Conservation (phyloP, 2,888 invertebrate species). For the Cephus pygmeus region DNA sequence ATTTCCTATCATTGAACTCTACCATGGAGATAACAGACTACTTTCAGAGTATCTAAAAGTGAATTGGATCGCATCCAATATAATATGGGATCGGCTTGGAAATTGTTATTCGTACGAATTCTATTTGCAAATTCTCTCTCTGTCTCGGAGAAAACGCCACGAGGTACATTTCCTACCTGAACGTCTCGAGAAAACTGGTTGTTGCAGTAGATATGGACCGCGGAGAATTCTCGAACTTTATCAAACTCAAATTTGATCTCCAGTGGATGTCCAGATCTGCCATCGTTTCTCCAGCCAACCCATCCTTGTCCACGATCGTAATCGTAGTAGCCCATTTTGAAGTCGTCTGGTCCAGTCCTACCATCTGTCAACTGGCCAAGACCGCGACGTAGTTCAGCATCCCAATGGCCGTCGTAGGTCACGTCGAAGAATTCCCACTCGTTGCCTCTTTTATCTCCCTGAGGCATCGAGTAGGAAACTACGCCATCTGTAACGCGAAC, state of each 20-base stretch:
- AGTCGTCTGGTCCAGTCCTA: constrained; percentile 79
- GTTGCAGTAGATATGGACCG: constrained; percentile 83
- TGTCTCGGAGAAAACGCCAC: not conserved
- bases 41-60: not conserved
- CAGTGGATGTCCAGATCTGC: constrained; percentile 72
- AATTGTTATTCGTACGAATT: not conserved
- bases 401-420: constrained; percentile 87
- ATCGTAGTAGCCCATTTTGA: constrained; percentile 73
- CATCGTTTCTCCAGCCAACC: constrained; percentile 91
- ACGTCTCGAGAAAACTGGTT: constrained; percentile 87
- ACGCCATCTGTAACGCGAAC: constrained; percentile 73
- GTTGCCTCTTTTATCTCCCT: constrained; percentile 85
- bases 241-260: constrained; percentile 86
- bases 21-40: not conserved
- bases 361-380: constrained; percentile 89
- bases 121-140: not conserved
- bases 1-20: not conserved
- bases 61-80: not conserved
- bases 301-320: constrained; percentile 74
- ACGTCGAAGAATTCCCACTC: constrained; percentile 83
- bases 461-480: constrained; percentile 87
- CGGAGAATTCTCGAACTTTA: constrained; percentile 84
- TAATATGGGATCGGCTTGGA: too few species aligned
- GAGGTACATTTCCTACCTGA: constrained; percentile 68
- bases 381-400: constrained; percentile 79